Conservation (phyloP, 2,888 invertebrate species). For the Drosophila austrosaltans region DNA sequence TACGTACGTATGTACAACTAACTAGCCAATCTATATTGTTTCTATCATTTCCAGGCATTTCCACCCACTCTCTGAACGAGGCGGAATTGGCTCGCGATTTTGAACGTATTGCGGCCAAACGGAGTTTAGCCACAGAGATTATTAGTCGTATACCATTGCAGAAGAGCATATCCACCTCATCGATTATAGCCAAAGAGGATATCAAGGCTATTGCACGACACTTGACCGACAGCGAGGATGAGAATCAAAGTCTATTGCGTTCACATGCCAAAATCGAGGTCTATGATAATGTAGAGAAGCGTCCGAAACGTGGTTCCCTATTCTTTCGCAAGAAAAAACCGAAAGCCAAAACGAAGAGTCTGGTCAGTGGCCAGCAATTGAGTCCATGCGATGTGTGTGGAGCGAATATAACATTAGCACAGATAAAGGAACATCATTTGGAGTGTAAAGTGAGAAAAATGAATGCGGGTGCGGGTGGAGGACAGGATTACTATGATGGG, state of each 20-base stretch:
- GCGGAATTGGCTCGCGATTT: conserved; percentile 89
- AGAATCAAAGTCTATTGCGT: conserved; percentile 83
- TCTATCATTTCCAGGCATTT: conserved; percentile 79
- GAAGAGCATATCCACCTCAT: conserved; percentile 95
- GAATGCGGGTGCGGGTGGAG: conserved; percentile 48
- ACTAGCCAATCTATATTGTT: conserved; percentile 19
- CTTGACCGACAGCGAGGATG: conserved; percentile 84
- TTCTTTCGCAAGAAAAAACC: conserved; percentile 96
- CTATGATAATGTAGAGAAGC: conserved; percentile 90
- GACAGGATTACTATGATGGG: conserved; percentile 69
- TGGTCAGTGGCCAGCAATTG: conserved; percentile 72
- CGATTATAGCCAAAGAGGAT: conserved; percentile 89
- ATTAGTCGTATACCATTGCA: conserved; percentile 90
- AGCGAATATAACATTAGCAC: conserved; percentile 93
- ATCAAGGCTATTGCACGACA: conserved; percentile 81
- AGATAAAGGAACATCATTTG: conserved; percentile 93
- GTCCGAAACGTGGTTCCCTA: conserved; percentile 93
- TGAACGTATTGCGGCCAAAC: conserved; percentile 82
- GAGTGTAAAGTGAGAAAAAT: conserved; percentile 87
- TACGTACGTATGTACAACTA: conserved; percentile 6
- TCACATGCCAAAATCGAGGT: conserved; percentile 84
- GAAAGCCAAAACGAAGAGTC: conserved; percentile 81
- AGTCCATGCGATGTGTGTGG: conserved; percentile 87
- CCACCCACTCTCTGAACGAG: conserved; percentile 93
- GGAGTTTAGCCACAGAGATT: conserved; percentile 85